Evolutionary conservation across 2,888 invertebrate genomes (phyloP).

Genomic region (Gari tellinella): DNA sequence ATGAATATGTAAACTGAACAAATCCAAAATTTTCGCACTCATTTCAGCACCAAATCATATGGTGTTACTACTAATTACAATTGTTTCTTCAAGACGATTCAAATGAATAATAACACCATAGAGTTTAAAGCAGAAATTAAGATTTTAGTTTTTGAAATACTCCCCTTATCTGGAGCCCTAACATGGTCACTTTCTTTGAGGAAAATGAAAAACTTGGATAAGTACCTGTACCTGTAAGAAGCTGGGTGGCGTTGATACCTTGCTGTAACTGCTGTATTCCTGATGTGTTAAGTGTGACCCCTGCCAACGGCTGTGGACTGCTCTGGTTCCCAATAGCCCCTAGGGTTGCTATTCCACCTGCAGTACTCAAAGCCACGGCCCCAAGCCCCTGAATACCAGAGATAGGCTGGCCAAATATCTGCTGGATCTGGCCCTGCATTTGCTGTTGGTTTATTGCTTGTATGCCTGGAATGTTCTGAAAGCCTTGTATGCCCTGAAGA

Average conservation of each 20-base stretch:
- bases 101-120: too few relatives aligned
- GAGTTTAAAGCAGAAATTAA: too few relatives aligned
- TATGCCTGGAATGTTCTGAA: constrained; percentile 72
- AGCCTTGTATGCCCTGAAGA: constrained; percentile 65
- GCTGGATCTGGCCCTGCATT: constrained; percentile 70
- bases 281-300: constrained; percentile 43
- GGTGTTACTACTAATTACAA: too few relatives aligned
- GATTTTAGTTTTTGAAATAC: too few relatives aligned
- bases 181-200: too few relatives aligned
- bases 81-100: too few relatives aligned
- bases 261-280: constrained; percentile 49
- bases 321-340: constrained; percentile 27
- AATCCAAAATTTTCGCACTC: too few relatives aligned
- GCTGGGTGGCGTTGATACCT: constrained; percentile 35
- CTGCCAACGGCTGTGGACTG: constrained; percentile 42
- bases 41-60: too few relatives aligned
- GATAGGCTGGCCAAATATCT: constrained; percentile 45
- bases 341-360: constrained; percentile 32
- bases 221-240: constrained; percentile 60
- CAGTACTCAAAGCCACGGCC: constrained; percentile 34
- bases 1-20: too few relatives aligned
- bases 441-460: constrained; percentile 71
- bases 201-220: too few relatives aligned
- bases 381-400: constrained; percentile 47
- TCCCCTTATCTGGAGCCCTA: too few relatives aligned